Base-by-base conservation (phyloP, 2,888 invertebrate genomes). In the Ptilodon capucinus region DNA sequence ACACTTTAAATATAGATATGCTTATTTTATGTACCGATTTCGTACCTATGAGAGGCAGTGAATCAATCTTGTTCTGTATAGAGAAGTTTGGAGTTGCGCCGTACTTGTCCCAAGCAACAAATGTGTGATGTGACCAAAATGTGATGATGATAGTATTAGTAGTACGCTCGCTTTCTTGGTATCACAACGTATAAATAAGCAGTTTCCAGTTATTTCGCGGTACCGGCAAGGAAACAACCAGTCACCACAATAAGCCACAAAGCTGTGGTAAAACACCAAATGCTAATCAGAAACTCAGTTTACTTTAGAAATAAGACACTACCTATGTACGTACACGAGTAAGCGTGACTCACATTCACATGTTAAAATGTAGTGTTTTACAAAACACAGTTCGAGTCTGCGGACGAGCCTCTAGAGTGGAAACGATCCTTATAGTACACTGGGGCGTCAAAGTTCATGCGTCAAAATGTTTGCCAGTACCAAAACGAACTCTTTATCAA, bases 211-310 rank as follows among this genome's bases (percentile, higher is more conserved):
- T 40, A 21, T 46, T 46, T 42, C 42, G 45, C 45, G 49, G n/a
- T n/a, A 21, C 55, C 46, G 36, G 49, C 57, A 60, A 57, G 51
- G 49, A 63, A 44, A 55, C 52, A 53, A 40, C 48, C 45, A 50
- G 46, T 42, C 40, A 39, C 59, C 49, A 46, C 42, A 47, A 23
- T n/a, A n/a, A 23, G 9, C 23, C 23, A 23, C 23, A 7, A 23
- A 23, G 9, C 30, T 13, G 30, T 30, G 45, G 51, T 46, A 48
- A 62, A 60, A 64, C 62, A 59, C 39, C 51, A 52, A 55, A 57
- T 57, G 67, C 59, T 71, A 73, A 73, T 70, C 68, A 66, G 64
- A 62, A 57, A 52, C 55, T 54, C 34, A 63, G 65, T 68, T 69
- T 68, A 61, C 62, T 54, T 41, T 59, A 71, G 57, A 56, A 65